These are phyloP conservation scores for Rhinoderma darwinii DNA, from an alignment of 2,113 vertebrate genomes.

Conservation along the genomic window DNA sequence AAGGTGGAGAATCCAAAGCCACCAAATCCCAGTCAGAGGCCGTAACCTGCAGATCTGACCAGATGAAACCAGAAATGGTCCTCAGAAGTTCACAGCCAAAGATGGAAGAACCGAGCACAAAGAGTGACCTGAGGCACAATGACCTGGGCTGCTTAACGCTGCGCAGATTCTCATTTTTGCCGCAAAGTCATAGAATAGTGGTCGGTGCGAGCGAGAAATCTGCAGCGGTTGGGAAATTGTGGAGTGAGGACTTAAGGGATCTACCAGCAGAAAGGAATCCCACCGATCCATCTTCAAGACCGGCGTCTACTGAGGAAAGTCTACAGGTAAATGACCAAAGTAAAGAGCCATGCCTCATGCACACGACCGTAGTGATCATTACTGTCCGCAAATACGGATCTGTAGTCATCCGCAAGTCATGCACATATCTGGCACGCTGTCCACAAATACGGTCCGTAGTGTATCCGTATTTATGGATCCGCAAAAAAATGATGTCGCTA, in stretches of 20 bases:
- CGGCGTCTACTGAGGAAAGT: background rate
- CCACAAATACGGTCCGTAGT: too few species aligned
- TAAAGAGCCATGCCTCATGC: too few species aligned
- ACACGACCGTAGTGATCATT: too few species aligned
- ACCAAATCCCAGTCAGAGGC: too few species aligned
- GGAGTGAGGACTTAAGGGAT: background rate
- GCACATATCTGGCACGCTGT: too few species aligned
- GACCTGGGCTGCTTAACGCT: background rate
- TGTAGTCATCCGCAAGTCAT: too few species aligned
- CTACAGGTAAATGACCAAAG: background rate
- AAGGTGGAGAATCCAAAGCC: too few species aligned
- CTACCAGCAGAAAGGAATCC: background rate
- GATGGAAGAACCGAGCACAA: background rate
- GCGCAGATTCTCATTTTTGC: background rate
- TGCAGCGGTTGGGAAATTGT: background rate
- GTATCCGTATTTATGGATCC: too few species aligned
- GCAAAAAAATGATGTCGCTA: too few species aligned
- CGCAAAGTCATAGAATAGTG: background rate
- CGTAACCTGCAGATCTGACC: background rate
- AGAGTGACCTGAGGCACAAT: background rate
- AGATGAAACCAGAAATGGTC: background rate
- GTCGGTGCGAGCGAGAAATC: background rate
- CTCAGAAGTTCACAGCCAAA: background rate
- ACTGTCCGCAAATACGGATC: too few species aligned
- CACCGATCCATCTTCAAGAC: background rate